Evolutionary conservation across 2,113 vertebrate species (phyloP), one percentile per base, ranked within the genome.

Genomic region (Vidua chalybeata): DNA sequence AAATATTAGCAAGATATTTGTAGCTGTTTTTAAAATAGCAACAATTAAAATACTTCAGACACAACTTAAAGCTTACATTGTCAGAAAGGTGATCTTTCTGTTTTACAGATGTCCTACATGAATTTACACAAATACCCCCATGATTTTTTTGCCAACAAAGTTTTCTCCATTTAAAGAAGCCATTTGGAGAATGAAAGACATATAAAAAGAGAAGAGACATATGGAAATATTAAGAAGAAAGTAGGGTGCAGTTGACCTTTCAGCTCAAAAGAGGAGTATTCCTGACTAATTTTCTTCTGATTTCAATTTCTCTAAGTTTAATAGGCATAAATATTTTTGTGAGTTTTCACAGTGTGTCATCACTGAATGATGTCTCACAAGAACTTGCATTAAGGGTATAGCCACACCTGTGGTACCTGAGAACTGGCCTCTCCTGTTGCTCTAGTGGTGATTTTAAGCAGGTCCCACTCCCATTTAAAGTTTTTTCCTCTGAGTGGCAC

Each of bases 1-100:
- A 97, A 96, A 46, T 87, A 93, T 71, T 84, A 73, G 56, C 48
- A 90, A 90, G 35, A 67, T 72, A 90, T 45, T 61, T 89, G 61
- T 85, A 75, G 16, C n/a, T 88, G 31, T 33, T 93, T 90, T 80
- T 56, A 86, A 93, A 95, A 85, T 21, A 88, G 59, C n/a, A 86
- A 66, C 74, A 88, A 83, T 55, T 81, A 84, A 85, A 96, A 86
- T 49, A 88, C 27, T 77, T 41, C 41, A 90, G 51, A 13, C 48
- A 83, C 54, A 85, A 63, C 20, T 73, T 68, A 62, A 75, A 86
- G 43, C 64, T 82, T 73, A 73, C 48, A 61, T 41, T 0, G 0
- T 49, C 35, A 81, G 62, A 93, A 91, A 90, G 58, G 48, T 43
- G 39, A 59, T 77, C 35, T 73, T 83, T 79, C 51, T 22, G 21